Evolutionary conservation across 2,888 invertebrate species (phyloP), one percentile per base, ranked within the genome.

Genomic region (Choristoneura rosaceana): DNA sequence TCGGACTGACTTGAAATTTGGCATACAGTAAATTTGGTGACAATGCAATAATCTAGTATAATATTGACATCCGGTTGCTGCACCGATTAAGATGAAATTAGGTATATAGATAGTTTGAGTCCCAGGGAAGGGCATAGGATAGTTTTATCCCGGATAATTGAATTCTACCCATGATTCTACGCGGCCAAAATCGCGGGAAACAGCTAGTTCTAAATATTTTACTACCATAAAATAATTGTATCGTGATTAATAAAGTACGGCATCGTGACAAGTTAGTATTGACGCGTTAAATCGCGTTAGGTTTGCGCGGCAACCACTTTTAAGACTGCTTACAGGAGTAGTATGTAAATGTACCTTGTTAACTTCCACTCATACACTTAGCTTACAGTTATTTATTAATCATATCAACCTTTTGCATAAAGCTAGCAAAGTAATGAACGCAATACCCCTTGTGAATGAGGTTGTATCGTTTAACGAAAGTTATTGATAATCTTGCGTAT

Each of bases 301-400:
- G 81, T 81, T 81, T 79, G 78, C 79, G 77, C 75, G 84, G 84
- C 87, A 84, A 84, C 83, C 87, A 90, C 90, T 90, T 91, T 90
- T 90, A 90, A 89, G 85, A 82, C 82, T 82, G 77, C 84, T 84
- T 83, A 83, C 82, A 78, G 85, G 85, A 86, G 84, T 79, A 84
- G 84, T 89, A 90, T 90, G 90, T 88, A 87, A 90, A 90, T 90
- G 84, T 73, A 80, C 82, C 86, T 89, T 86, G 88, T 87, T 88
- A 87, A 83, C 82, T 77, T 81, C 73, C 71, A 71, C 59, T 43
- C 38, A 52, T 50, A 65, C 33, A 65, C 63, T 65, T 65, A 34
- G 38, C n/a, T 52, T 65, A 38, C 59, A 59, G 59, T 34, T 55
- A 55, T 34, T 41, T 43, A 61, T 17, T 61, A 61, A 61, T 17